Evolutionary conservation across 2,888 invertebrate species (phyloP), one percentile per base, ranked within the genome.

Genomic region (Biston stratarius): DNA sequence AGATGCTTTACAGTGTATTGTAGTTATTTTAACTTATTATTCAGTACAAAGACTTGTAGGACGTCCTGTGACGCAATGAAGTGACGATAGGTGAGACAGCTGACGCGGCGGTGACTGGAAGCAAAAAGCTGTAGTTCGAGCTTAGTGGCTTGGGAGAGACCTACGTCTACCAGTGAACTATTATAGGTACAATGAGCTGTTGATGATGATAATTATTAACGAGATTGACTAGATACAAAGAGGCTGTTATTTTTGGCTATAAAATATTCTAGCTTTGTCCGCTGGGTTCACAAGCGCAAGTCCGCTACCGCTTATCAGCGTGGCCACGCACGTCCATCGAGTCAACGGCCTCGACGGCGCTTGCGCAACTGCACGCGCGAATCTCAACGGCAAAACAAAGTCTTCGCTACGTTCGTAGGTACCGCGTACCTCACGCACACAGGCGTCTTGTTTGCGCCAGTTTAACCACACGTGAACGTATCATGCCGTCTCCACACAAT

Each of bases 281-380:
- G 51, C 36, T 34, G 9, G 6, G 44, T 10, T 9, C 47, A 15
- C 14, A 14, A 15, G 49, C 36, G 36, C 77, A 82, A 80, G 76
- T 74, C 75, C 77, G 67, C 74, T 67, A 64, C 69, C 75, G 68
- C 62, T 55, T 61, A 60, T 62, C 63, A 64, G 61, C 59, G 45
- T 57, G 63, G 56, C 67, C 69, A 63, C 62, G 47, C 62, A 61
- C 69, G 73, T 64, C 73, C 70, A 68, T 62, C 68, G 88, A 90
- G 94, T 93, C 94, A 94, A 92, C 82, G 94, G 92, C 94, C 94
- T 94, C 94, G 89, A n/a, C 48, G 24, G 76, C 87, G 89, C 90
- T 93, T 93, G 93, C 94, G 92, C 93, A 93, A 93, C 89, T 81
- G 83, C 90, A 88, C 92, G 89, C 92, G 92, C 94, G 92, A 94